Evolutionary conservation across 2,888 invertebrate genomes (phyloP).

Genomic region (Rhagium mordax): DNA sequence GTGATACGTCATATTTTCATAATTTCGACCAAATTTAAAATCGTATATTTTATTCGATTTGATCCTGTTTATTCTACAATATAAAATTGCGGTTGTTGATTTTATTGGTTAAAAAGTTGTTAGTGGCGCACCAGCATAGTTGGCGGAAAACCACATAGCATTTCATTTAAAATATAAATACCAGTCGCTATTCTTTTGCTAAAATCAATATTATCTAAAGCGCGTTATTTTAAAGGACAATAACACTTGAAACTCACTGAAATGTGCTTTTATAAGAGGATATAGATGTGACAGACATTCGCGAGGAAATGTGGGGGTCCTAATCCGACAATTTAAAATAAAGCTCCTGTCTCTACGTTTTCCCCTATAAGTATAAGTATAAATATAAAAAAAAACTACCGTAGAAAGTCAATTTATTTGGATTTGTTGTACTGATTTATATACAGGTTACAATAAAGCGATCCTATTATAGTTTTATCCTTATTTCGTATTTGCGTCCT

Average conservation of each 20-base stretch:
- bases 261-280: conserved; percentile 32
- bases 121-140: not conserved
- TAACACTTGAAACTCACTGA: conserved; percentile 35
- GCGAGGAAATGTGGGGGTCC: conserved; percentile 35
- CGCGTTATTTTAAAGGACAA: conserved; percentile 32
- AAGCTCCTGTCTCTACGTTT: conserved; percentile 16
- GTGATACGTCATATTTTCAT: too few species aligned
- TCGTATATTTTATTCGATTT: not conserved
- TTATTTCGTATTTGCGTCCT: conserved; percentile 8
- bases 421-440: conserved; percentile 29
- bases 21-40: too few species aligned
- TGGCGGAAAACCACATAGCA: conserved; percentile 5
- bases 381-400: not conserved
- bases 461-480: conserved; percentile 23
- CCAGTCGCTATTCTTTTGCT: conserved; percentile 22
- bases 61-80: not conserved
- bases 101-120: not conserved
- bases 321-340: conserved; percentile 45
- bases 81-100: not conserved
- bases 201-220: conserved; percentile 37
- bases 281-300: conserved; percentile 36
- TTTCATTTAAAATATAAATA: conserved; percentile 23
- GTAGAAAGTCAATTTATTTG: conserved; percentile 30
- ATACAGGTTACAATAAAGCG: conserved; percentile 14
- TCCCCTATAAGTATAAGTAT: not conserved